Conservation (phyloP, 2,888 invertebrate genomes). For the Phanerotoma sp. region DNA sequence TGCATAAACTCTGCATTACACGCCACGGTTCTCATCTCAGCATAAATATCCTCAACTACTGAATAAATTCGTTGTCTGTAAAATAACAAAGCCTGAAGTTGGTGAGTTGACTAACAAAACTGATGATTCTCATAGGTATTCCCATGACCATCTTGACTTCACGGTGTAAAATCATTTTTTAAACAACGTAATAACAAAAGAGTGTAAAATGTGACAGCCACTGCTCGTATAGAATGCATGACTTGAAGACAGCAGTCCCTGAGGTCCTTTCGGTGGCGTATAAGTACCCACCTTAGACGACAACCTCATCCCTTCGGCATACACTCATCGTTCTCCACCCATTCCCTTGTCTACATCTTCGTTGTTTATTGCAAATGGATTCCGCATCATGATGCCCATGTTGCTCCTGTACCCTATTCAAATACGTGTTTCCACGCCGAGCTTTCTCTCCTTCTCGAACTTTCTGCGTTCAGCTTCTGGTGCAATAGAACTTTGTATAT, state of each 20-base stretch:
- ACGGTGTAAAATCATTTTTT: conserved; percentile 3
- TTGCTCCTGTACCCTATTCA: conserved; percentile 49
- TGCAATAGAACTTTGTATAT: conserved; percentile 6
- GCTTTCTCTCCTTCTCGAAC: conserved; percentile 17
- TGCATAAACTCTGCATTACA: conserved; percentile 56
- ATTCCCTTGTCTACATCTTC: conserved; percentile 48
- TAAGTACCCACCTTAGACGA: conserved; percentile 53
- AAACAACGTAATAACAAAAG: neutral
- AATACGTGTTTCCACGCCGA: conserved; percentile 49
- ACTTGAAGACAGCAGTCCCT: conserved; percentile 51
- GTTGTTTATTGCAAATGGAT: conserved; percentile 59
- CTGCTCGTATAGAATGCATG: conserved; percentile 57
- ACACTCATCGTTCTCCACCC: conserved; percentile 28
- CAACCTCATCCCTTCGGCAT: conserved; percentile 30
- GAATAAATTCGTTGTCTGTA: conserved; percentile 7
- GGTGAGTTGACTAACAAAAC: neutral
- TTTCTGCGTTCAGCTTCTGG: conserved; percentile 8
- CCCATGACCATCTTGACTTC: neutral
- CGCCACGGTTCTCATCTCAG: conserved; percentile 48
- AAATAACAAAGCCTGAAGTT: neutral
- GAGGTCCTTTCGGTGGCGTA: conserved; percentile 49
- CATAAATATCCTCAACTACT: conserved; percentile 16
- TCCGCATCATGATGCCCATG: conserved; percentile 52
- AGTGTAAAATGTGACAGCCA: conserved; percentile 35
- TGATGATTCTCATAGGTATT: conserved; percentile 5